phyloP scores from a whole-genome alignment of 2,113 vertebrate species.

The Hucho hucho region DNA sequence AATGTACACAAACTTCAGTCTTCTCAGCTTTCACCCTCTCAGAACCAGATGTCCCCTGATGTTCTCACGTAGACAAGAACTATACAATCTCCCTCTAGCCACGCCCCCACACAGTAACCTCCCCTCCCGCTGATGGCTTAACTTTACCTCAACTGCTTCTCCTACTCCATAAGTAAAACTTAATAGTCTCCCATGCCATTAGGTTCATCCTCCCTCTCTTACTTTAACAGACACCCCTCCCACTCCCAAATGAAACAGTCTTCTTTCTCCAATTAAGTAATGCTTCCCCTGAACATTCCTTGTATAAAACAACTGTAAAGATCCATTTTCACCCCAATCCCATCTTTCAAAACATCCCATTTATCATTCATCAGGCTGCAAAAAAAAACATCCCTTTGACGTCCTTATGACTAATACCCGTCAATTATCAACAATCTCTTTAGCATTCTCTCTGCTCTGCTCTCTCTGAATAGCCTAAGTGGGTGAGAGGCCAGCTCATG shows the following conservation, averaged over 20 bases:
- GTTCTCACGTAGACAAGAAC: conserved; percentile 14
- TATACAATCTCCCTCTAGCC: conserved; percentile 4
- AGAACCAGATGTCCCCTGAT: conserved; percentile 45
- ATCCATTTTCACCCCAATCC: neutral
- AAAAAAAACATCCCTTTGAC: neutral
- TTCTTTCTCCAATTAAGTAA: conserved; percentile 34
- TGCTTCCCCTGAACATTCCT: conserved; percentile 14
- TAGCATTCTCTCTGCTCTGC: neutral
- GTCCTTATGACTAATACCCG: conserved; percentile 28
- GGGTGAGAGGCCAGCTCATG: neutral
- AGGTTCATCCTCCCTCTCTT: neutral
- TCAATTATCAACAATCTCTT: neutral
- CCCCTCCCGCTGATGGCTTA: conserved; percentile 2
- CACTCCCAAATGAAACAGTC: conserved; percentile 10
- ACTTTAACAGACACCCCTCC: conserved; percentile 9
- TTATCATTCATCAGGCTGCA: conserved; percentile 27
- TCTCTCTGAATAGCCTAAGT: neutral
- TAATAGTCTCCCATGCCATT: neutral
- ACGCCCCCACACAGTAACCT: conserved; percentile 27
- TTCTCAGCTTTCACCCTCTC: conserved; percentile 37
- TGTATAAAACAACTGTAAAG: conserved; percentile 1
- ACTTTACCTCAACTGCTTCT: conserved; percentile 26
- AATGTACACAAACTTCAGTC: conserved; percentile 26
- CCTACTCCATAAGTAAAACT: conserved; percentile 24
- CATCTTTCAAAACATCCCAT: conserved; percentile 12